Conservation (phyloP, 2,888 invertebrate genomes). For the Saturnia pavonia region DNA sequence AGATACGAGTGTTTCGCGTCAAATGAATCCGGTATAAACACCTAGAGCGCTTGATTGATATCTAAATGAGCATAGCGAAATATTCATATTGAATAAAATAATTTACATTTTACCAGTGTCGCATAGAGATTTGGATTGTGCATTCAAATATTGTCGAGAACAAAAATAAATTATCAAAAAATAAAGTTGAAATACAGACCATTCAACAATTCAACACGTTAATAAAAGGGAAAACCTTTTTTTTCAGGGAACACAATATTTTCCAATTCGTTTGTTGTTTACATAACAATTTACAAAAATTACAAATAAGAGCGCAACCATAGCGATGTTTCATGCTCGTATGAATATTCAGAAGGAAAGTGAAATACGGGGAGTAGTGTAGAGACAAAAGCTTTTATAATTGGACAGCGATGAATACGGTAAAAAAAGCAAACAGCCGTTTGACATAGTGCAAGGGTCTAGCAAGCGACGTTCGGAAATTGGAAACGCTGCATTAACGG, state of each 20-base stretch:
- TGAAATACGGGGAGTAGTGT: constrained; percentile 42
- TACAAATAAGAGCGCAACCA: constrained; percentile 33
- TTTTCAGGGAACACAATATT: constrained; percentile 16
- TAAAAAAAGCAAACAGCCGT: constrained; percentile 63
- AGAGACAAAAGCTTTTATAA: constrained; percentile 62
- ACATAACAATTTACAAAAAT: constrained; percentile 33
- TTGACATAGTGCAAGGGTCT: constrained; percentile 41
- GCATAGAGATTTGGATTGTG: constrained; percentile 15
- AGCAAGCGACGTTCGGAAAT: constrained; percentile 64
- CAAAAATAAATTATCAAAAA: constrained; percentile 12
- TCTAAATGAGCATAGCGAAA: constrained; percentile 13
- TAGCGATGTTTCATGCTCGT: constrained; percentile 42
- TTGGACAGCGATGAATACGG: constrained; percentile 74
- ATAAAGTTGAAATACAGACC: constrained; percentile 4
- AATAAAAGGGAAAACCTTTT: constrained; percentile 18
- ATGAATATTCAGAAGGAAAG: constrained; percentile 50
- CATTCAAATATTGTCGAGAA: constrained; percentile 12
- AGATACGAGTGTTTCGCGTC: constrained; percentile 17
- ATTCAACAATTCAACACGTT: constrained; percentile 16
- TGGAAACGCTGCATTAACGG: constrained; percentile 72
- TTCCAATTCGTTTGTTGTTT: constrained; percentile 18
- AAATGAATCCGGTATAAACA: constrained; percentile 15
- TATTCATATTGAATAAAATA: constrained; percentile 18
- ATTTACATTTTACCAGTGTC: constrained; percentile 11
- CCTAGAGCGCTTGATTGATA: constrained; percentile 18